Percentiles rank a stretch among this genome's conserved stretches.
Conservation (phyloP, 2,113 vertebrate genomes). For the Oryzias curvinotus region DNA sequence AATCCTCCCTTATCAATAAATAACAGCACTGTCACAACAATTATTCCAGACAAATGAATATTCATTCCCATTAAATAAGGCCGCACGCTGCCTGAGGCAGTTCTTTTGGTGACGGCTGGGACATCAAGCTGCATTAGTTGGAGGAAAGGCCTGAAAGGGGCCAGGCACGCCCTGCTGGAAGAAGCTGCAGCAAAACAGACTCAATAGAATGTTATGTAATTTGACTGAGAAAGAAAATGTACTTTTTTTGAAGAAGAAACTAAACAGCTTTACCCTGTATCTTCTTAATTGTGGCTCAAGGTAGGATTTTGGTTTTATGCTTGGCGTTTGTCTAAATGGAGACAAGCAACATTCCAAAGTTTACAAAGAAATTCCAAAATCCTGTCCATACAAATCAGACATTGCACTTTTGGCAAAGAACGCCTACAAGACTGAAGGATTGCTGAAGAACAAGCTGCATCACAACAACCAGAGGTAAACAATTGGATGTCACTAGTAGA, state of each 20-base stretch:
- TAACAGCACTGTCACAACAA: conserved; percentile 51
- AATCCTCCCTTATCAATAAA: conserved; percentile 61
- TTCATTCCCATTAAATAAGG: conserved; percentile 66
- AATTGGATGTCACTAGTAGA: not conserved
- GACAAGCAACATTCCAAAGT: not conserved
- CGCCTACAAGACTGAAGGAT: too few species aligned
- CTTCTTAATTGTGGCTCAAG: conserved; percentile 24
- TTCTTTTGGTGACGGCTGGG: conserved; percentile 39
- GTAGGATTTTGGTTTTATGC: not conserved
- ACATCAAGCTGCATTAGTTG: conserved; percentile 57
- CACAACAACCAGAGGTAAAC: too few species aligned
- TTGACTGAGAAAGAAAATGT: conserved; percentile 10
- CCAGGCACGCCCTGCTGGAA: conserved; percentile 52
- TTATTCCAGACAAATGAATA: conserved; percentile 66
- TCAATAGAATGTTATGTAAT: conserved; percentile 47
- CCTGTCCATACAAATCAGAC: too few species aligned
- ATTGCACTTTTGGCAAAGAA: too few species aligned
- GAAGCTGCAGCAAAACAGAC: conserved; percentile 39
- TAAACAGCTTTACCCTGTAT: conserved; percentile 15
- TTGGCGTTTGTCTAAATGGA: conserved; percentile 17
- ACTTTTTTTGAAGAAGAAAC: conserved; percentile 19
- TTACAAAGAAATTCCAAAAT: too few species aligned
- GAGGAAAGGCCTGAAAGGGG: conserved; percentile 45
- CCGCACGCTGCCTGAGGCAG: conserved; percentile 57
- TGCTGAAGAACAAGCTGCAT: too few species aligned